phyloP scores from a whole-genome alignment of 2,797 vertebrate species.

The Chaenodraco wilsoni region DNA sequence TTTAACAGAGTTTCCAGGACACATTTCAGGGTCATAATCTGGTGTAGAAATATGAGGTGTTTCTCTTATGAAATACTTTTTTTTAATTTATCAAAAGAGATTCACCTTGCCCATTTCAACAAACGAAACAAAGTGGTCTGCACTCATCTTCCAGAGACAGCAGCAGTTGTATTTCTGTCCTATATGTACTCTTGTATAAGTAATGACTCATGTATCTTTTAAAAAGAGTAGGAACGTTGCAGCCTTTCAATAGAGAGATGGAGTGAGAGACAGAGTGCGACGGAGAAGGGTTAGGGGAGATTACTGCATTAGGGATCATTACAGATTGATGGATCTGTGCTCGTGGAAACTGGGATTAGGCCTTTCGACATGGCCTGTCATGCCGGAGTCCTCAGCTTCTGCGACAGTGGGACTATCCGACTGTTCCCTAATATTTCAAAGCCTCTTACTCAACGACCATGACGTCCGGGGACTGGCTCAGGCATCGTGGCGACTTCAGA shows the following conservation, averaged over 20 bases:
- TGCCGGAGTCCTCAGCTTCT: constrained; percentile 48
- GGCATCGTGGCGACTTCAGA: constrained; percentile 51
- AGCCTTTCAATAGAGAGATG: neutral
- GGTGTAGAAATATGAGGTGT: constrained; percentile 16
- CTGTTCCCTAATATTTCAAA: constrained; percentile 69
- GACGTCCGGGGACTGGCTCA: constrained; percentile 50
- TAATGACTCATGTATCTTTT: constrained; percentile 14
- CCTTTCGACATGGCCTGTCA: constrained; percentile 61
- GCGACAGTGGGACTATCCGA: constrained; percentile 26
- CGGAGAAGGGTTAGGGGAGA: constrained; percentile 24
- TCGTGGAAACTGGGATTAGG: constrained; percentile 70
- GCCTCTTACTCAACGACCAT: constrained; percentile 60
- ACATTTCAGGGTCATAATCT: constrained; percentile 23
- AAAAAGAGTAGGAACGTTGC: neutral
- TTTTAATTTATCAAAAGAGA: constrained; percentile 18
- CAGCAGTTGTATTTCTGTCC: constrained; percentile 25
- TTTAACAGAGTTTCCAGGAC: constrained; percentile 22
- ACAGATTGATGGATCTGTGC: constrained; percentile 48
- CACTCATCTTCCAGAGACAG: constrained; percentile 8
- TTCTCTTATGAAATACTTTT: neutral
- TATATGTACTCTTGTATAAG: constrained; percentile 31
- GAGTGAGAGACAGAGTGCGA: neutral
- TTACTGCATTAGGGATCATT: constrained; percentile 45
- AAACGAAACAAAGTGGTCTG: neutral
- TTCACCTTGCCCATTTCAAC: neutral